A percentile compares a stretch with the other conserved stretches of the same genome.
phyloP scores from a whole-genome alignment of 2,888 invertebrate genomes.

The Agonopterix arenella region DNA sequence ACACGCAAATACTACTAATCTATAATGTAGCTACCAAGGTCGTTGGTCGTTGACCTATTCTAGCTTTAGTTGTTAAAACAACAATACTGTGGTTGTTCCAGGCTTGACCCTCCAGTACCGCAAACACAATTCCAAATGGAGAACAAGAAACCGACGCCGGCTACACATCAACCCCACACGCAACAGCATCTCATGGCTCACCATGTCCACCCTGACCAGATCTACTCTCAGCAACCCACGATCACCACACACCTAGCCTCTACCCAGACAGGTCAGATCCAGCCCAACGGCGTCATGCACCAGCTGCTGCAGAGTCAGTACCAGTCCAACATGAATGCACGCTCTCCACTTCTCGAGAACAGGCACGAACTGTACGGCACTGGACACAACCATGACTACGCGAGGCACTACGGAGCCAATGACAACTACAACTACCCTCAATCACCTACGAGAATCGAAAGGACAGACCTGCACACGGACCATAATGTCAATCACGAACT shows the following conservation, averaged over 20 bases:
- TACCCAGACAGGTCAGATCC: slow-evolving; percentile 14
- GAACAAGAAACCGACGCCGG: slow-evolving; percentile 75
- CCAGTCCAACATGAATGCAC: slow-evolving; percentile 65
- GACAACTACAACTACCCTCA: slow-evolving; percentile 74
- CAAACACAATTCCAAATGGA: slow-evolving; percentile 80
- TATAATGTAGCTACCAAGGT: too few relatives aligned
- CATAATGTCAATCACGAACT: slow-evolving; percentile 66
- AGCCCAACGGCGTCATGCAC: slow-evolving; percentile 75
- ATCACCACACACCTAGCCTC: slow-evolving; percentile 50
- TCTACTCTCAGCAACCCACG: slow-evolving; percentile 68
- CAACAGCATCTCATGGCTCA: slow-evolving; percentile 67
- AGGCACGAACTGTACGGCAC: slow-evolving; percentile 76
- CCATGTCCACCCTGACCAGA: slow-evolving; percentile 68
- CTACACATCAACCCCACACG: slow-evolving; percentile 75
- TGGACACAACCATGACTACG: slow-evolving; percentile 70
- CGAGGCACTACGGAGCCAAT: slow-evolving; percentile 74
- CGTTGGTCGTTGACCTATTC: too few relatives aligned
- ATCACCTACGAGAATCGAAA: slow-evolving; percentile 63
- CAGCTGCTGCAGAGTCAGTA: slow-evolving; percentile 70
- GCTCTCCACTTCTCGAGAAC: slow-evolving; percentile 72
- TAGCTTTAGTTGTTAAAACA: too few relatives aligned
- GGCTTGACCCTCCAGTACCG: slow-evolving; percentile 84
- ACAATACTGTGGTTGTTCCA: slow-evolving; percentile 50
- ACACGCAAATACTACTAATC: slow-evolving; percentile 23
- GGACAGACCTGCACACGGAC: slow-evolving; percentile 59